A percentile compares a stretch with the other conserved stretches of the same genome.
phyloP scores from a whole-genome alignment of 64 coral and sea anemone species.

The Actinia equina region DNA sequence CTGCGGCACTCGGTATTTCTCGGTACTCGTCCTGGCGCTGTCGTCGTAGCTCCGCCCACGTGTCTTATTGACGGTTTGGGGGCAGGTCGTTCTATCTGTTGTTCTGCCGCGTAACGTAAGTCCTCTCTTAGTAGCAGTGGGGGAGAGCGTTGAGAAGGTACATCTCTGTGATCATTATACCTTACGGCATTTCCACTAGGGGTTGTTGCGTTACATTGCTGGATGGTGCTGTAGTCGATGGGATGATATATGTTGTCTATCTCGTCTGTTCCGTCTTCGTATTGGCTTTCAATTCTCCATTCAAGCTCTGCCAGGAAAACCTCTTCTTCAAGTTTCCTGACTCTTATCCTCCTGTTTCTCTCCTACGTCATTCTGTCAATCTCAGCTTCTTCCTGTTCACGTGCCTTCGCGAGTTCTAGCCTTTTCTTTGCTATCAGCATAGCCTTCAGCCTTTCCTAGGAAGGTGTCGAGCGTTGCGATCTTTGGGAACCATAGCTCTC shows the following conservation, averaged over 20 bases:
- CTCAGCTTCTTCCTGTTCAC: slow-evolving; percentile 19
- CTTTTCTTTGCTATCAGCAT: slow-evolving; percentile 22
- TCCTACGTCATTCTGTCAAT: not conserved
- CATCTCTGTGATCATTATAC: no score
- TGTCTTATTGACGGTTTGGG: not conserved
- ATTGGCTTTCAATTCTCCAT: slow-evolving; percentile 15
- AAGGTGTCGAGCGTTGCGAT: not conserved
- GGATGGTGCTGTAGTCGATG: not conserved
- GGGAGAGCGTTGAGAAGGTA: no score
- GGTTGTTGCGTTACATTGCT: no score
- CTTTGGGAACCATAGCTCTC: not conserved
- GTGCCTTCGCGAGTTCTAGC: slow-evolving; percentile 26
- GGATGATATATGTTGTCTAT: not conserved
- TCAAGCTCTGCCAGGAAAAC: slow-evolving; percentile 14
- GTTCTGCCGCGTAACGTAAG: no score
- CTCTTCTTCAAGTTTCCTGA: slow-evolving; percentile 17
- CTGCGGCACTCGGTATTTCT: not conserved
- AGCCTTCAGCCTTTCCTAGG: not conserved
- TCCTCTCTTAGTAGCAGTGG: no score
- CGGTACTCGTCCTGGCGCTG: not conserved
- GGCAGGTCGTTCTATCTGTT: no score
- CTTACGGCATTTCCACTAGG: no score
- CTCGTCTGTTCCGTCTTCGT: not conserved
- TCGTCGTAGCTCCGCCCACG: not conserved
- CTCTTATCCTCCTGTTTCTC: not conserved